Evolutionary conservation across 2,113 vertebrate genomes (phyloP).

Genomic region (Hippopotamus amphibius): DNA sequence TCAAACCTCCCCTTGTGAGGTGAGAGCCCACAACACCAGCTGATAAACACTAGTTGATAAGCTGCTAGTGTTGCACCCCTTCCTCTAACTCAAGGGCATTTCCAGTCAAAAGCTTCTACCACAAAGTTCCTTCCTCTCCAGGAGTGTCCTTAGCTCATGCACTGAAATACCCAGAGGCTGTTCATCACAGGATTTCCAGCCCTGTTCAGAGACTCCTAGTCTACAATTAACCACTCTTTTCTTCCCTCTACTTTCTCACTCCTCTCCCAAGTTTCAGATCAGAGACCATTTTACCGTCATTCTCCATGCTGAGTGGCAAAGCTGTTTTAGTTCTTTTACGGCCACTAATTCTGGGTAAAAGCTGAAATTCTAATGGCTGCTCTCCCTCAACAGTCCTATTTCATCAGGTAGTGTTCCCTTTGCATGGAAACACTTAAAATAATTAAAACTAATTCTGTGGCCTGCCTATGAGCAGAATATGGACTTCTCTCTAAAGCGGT

Average conservation of each 20-base stretch:
- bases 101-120: constrained; percentile 9
- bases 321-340: neutral
- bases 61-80: neutral
- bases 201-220: constrained; percentile 24
- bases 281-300: neutral
- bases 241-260: neutral
- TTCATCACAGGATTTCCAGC: constrained; percentile 16
- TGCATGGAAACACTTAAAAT: constrained; percentile 28
- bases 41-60: neutral
- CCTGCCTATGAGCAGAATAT: neutral
- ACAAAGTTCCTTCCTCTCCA: neutral
- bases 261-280: neutral
- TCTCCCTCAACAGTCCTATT: neutral
- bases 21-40: neutral
- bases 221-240: neutral
- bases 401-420: neutral
- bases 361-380: neutral
- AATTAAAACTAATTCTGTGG: constrained; percentile 26
- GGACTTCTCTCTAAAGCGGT: neutral
- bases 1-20: neutral
- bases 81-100: constrained; percentile 13
- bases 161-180: neutral
- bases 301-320: neutral
- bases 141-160: neutral
- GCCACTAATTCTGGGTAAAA: neutral